phyloP scores from a whole-genome alignment of 2,113 vertebrate genomes.

The Eleginops maclovinus region DNA sequence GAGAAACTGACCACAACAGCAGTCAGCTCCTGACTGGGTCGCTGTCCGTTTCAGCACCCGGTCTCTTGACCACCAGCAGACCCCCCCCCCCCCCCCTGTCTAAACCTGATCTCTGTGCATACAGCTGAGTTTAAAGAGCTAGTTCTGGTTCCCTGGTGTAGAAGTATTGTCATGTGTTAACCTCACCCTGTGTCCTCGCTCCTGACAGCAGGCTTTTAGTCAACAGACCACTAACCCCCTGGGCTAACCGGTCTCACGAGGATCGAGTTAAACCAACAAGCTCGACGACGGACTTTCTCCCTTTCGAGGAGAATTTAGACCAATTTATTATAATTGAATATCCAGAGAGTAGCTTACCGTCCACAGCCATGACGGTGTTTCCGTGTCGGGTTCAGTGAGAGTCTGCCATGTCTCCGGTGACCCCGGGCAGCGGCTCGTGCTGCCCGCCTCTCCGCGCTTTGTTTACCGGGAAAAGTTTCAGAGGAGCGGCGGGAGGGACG shows the following conservation, averaged over 20 bases:
- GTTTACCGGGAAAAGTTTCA: slow-evolving; percentile 57
- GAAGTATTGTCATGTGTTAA: not conserved
- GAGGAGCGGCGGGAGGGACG: slow-evolving; percentile 1
- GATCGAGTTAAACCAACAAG: not conserved
- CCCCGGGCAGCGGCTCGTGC: slow-evolving; percentile 11
- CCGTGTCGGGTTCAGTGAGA: slow-evolving; percentile 39
- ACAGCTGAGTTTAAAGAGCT: not conserved
- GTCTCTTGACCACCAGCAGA: slow-evolving; percentile 40
- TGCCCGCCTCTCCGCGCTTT: not conserved
- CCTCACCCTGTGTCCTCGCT: not conserved
- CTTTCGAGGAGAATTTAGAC: too few relatives aligned
- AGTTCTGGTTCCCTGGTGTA: not conserved
- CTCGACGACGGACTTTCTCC: too few relatives aligned
- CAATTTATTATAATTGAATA: too few relatives aligned
- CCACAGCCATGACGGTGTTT: slow-evolving; percentile 73
- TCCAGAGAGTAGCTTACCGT: slow-evolving; percentile 68
- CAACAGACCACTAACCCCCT: slow-evolving; percentile 1
- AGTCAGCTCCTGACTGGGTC: not conserved
- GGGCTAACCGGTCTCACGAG: slow-evolving; percentile 40
- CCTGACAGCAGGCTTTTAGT: slow-evolving; percentile 3
- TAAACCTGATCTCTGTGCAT: too few relatives aligned
- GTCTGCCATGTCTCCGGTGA: slow-evolving; percentile 58
- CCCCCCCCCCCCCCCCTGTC: too few relatives aligned
- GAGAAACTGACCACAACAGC: slow-evolving; percentile 7
- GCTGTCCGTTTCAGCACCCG: slow-evolving; percentile 72